Percentiles rank a stretch among this genome's conserved stretches.
These are phyloP conservation scores for Rotaria magnacalcarata DNA, from an alignment of 2,888 invertebrate species.

Conservation along the genomic window DNA sequence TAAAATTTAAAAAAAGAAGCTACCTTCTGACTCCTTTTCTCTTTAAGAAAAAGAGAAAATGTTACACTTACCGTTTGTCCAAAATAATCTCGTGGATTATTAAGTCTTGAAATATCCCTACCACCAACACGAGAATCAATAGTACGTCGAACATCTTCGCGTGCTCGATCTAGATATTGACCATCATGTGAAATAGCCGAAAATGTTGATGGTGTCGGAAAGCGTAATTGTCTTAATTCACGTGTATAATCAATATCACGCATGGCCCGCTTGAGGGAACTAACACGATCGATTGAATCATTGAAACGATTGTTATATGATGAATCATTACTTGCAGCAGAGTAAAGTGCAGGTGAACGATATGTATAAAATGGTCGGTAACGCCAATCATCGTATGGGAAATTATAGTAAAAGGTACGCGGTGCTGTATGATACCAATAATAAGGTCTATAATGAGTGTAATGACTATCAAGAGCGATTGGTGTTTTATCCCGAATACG, in stretches of 20 bases:
- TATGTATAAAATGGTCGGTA: background rate
- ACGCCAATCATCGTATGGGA: conserved; percentile 35
- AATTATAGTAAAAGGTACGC: conserved; percentile 15
- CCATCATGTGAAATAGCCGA: background rate
- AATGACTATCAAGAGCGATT: conserved; percentile 25
- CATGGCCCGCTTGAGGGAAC: background rate
- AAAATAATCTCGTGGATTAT: conserved; percentile 24
- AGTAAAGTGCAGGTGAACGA: conserved; percentile 20
- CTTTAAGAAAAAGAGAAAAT: no score
- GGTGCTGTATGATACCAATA: conserved; percentile 39
- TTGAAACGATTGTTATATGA: background rate
- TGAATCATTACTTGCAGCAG: background rate
- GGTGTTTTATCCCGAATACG: conserved; percentile 31
- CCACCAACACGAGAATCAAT: conserved; percentile 12
- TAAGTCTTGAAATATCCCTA: background rate
- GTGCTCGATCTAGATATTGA: background rate
- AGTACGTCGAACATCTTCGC: conserved; percentile 21
- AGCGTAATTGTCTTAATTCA: conserved; percentile 25
- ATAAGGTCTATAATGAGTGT: conserved; percentile 30
- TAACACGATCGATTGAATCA: conserved; percentile 7
- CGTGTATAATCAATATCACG: conserved; percentile 27
- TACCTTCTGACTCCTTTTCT: no score
- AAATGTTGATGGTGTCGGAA: conserved; percentile 4
- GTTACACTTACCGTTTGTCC: background rate
- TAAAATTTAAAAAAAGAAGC: no score